A percentile compares a stretch with the other conserved stretches of the same genome.
phyloP scores from a whole-genome alignment of 2,888 invertebrate species.

The Seira musarum region DNA sequence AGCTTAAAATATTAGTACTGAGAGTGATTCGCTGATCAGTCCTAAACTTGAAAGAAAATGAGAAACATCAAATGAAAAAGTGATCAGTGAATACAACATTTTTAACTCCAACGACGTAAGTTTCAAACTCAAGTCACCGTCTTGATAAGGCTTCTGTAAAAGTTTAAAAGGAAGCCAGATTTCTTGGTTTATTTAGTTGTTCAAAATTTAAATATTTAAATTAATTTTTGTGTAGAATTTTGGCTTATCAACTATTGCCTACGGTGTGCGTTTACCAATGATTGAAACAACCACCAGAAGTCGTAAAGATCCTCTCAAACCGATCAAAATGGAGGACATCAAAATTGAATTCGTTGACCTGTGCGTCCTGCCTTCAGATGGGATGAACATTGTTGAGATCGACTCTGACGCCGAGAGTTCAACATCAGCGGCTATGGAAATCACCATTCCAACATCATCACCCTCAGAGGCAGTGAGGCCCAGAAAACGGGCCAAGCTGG shows the following conservation, averaged over 20 bases:
- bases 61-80: no score
- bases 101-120: no score
- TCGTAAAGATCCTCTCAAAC: slow-evolving; percentile 65
- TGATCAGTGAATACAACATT: no score
- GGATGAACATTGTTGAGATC: slow-evolving; percentile 51
- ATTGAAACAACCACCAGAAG: slow-evolving; percentile 51
- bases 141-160: no score
- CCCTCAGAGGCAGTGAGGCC: slow-evolving; percentile 53
- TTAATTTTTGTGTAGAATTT: neutral
- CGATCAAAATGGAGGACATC: slow-evolving; percentile 59
- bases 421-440: slow-evolving; percentile 31
- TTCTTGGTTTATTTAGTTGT: no score
- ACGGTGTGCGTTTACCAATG: slow-evolving; percentile 3
- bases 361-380: slow-evolving; percentile 62
- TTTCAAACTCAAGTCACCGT: no score
- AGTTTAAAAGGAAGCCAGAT: no score
- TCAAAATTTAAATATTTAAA: neutral
- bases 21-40: no score
- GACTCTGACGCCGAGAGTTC: slow-evolving; percentile 27
- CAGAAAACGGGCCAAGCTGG: slow-evolving; percentile 68
- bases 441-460: slow-evolving; percentile 45
- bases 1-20: no score
- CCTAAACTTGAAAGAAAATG: no score
- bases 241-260: neutral
- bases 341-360: slow-evolving; percentile 60